phyloP scores from a whole-genome alignment of 1,140 invertebrate species.

The Tetragnatha versicolor region DNA sequence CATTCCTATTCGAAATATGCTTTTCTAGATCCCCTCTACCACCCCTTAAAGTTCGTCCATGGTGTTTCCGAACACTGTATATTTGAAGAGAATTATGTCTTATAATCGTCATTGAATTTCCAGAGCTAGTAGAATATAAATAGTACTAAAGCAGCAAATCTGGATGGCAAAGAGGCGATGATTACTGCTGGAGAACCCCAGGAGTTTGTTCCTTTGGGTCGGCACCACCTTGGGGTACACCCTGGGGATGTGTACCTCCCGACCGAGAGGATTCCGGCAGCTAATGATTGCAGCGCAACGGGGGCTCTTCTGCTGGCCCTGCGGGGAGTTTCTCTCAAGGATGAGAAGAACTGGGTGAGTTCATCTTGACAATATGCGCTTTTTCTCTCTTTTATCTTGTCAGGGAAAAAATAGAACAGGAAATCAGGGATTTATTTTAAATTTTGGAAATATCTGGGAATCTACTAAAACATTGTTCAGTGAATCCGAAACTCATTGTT shows the following conservation, averaged over 20 bases:
- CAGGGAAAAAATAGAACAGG: not conserved
- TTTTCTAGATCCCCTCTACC: too few species aligned
- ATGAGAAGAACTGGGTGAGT: conserved; percentile 55
- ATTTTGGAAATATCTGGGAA: too few species aligned
- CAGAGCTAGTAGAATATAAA: too few species aligned
- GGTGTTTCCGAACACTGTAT: too few species aligned
- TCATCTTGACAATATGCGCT: not conserved
- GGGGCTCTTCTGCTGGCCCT: conserved; percentile 64
- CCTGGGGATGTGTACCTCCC: conserved; percentile 70
- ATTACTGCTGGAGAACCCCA: conserved; percentile 67
- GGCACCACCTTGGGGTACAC: conserved; percentile 79
- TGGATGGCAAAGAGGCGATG: conserved; percentile 62
- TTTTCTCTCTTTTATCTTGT: not conserved
- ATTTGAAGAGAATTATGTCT: too few species aligned
- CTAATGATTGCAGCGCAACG: conserved; percentile 59
- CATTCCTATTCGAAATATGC: too few species aligned
- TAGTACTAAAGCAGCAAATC: conserved; percentile 52
- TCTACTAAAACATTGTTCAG: not conserved
- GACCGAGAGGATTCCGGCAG: conserved; percentile 57
- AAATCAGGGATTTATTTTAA: not conserved
- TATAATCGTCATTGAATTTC: too few species aligned
- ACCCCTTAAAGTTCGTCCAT: too few species aligned
- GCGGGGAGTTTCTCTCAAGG: conserved; percentile 63
- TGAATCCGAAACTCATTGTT: too few species aligned
- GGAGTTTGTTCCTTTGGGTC: conserved; percentile 89